Conservation (phyloP, 2,797 vertebrate species). For the Microctenopoma stevenorrisi region DNA sequence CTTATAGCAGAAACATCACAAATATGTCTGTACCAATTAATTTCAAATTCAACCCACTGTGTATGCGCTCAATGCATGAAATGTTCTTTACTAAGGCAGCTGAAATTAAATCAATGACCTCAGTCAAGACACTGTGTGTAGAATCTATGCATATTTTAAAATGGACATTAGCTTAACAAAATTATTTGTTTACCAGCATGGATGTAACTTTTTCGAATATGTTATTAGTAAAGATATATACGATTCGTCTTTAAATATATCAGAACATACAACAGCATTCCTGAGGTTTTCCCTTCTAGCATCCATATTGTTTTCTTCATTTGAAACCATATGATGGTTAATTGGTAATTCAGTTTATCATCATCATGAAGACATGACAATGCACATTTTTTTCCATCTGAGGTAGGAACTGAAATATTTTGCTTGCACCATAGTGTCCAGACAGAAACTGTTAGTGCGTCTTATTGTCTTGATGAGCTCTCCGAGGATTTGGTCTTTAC, state of each 20-base stretch:
- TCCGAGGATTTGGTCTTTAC: neutral
- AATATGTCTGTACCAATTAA: constrained; percentile 40
- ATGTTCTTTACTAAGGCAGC: constrained; percentile 54
- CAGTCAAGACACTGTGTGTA: constrained; percentile 40
- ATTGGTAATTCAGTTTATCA: constrained; percentile 9
- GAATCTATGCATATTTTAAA: constrained; percentile 64
- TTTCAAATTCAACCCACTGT: constrained; percentile 50
- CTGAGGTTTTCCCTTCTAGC: too few species aligned
- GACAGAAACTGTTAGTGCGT: too few species aligned
- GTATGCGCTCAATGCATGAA: constrained; percentile 45
- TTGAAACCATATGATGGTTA: neutral
- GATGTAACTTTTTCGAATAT: too few species aligned
- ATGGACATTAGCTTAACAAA: constrained; percentile 59
- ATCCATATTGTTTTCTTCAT: too few species aligned
- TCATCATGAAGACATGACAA: neutral
- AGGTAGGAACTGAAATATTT: neutral
- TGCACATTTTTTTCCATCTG: neutral
- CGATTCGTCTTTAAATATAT: too few species aligned
- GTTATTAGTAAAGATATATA: too few species aligned
- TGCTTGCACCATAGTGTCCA: neutral
- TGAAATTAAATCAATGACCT: constrained; percentile 72
- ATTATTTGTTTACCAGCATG: too few species aligned
- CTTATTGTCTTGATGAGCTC: neutral
- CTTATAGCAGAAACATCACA: constrained; percentile 36
- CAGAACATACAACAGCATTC: too few species aligned